Evolutionary conservation across 2,113 vertebrate genomes (phyloP).

Genomic region (rat (Rattus norvegicus)): DNA sequence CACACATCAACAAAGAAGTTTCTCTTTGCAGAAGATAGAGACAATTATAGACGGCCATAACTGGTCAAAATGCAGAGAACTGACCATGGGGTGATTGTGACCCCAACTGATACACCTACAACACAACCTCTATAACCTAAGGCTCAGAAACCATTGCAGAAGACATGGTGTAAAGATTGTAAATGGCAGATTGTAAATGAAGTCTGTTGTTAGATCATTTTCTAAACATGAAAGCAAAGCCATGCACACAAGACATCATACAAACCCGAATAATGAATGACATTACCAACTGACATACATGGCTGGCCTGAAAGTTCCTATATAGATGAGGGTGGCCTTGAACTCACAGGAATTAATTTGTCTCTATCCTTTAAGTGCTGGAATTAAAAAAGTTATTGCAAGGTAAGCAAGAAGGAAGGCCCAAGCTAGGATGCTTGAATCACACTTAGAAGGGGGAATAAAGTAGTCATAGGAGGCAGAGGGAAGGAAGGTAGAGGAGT

Average conservation of each 20-base stretch:
- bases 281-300: neutral
- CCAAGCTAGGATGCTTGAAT: no score
- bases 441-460: no score
- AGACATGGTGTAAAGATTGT: neutral
- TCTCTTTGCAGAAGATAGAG: neutral
- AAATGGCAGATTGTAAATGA: neutral
- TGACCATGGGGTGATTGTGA: neutral
- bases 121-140: neutral
- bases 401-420: no score
- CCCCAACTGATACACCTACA: neutral
- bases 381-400: neutral
- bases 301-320: neutral
- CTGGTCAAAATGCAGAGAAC: no score
- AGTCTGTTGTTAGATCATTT: neutral
- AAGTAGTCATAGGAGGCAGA: no score
- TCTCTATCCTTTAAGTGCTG: neutral
- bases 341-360: neutral
- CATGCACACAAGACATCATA: neutral
- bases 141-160: neutral
- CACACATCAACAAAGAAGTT: neutral
- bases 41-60: neutral
- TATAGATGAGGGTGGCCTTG: neutral
- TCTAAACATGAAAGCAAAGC: neutral
- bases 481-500: no score
- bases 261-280: neutral